Base-by-base conservation (phyloP, 2,888 invertebrate species). In the Orchestes rusci region DNA sequence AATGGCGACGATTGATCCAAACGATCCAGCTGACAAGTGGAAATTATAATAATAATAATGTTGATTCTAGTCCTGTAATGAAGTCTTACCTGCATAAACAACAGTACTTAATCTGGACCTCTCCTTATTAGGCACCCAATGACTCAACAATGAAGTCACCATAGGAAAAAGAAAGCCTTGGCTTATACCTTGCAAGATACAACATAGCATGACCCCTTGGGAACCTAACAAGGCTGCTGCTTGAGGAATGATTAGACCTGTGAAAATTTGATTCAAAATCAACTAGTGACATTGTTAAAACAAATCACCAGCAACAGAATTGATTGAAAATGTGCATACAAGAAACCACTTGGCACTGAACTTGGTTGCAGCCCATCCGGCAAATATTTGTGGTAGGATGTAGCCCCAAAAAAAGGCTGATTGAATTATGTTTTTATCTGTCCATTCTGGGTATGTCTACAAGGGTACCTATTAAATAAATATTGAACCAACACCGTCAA, bases 401-500 rank as follows among this genome's bases (percentile, higher is more conserved):
- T 88, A 87, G 1, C 87, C 87, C 84, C 84, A 84, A 66, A 86
- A 85, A 65, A 86, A 87, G 0, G 86, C 82, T 8, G 84, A 84
- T 4, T 84, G 67, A 20, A 86, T 73, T 43, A 79, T 59, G 7
- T 74, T 73, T 5, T 67, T 59, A 41, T 72, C 64, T n/a, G 65
- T 60, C 82, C 82, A 82, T 2, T 74, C 39, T 13, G 51, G 47
- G 29, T 52, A 52, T 3, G 50, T 52, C 52, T 52, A 23, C 17
- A 48, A 44, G 15, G 16, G 12, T 20, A 34, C n/a, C n/a, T n/a
- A n/a, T n/a, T n/a, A n/a, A n/a, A n/a, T n/a, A n/a, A n/a, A n/a
- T n/a, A n/a, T n/a, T n/a, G n/a, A n/a, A n/a, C n/a, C n/a, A n/a
- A n/a, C n/a, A n/a, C n/a, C n/a, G n/a, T n/a, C n/a, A n/a, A n/a